A percentile compares a stretch with the other conserved stretches of the same genome.
phyloP scores from a whole-genome alignment of 1,140 invertebrate species.

The Hylyphantes graminicola region DNA sequence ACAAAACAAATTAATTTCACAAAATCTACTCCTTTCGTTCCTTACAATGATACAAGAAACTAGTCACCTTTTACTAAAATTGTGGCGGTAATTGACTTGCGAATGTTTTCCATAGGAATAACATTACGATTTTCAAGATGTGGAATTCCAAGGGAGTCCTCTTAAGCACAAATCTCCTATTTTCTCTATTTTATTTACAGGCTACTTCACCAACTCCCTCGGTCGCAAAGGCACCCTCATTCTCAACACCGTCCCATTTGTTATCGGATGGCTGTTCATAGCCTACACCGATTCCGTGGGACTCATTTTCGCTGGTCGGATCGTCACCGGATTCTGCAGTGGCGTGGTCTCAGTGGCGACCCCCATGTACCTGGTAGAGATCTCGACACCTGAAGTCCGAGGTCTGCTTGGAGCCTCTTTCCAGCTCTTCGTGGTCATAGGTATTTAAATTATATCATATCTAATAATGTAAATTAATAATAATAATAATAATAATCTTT shows the following conservation, averaged over 20 bases:
- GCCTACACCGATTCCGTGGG: slow-evolving; percentile 73
- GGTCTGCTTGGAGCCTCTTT: slow-evolving; percentile 84
- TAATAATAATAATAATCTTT: too few species aligned
- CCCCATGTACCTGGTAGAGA: slow-evolving; percentile 89
- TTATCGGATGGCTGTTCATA: slow-evolving; percentile 80
- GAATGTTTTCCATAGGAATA: too few species aligned
- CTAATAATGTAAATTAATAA: too few species aligned
- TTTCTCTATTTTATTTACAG: slow-evolving; percentile 35
- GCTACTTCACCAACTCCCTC: slow-evolving; percentile 78
- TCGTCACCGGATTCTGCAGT: slow-evolving; percentile 75
- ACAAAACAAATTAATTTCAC: too few species aligned
- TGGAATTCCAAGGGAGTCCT: too few species aligned
- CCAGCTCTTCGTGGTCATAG: slow-evolving; percentile 81
- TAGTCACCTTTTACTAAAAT: too few species aligned
- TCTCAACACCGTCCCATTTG: slow-evolving; percentile 77
- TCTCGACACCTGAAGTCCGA: slow-evolving; percentile 84
- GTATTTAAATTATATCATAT: slow-evolving; percentile 72
- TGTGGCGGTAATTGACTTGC: too few species aligned
- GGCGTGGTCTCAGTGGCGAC: slow-evolving; percentile 74
- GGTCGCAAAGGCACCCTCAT: slow-evolving; percentile 82
- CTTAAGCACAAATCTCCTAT: too few species aligned
- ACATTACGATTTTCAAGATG: too few species aligned
- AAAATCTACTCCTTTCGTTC: too few species aligned
- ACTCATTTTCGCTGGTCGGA: slow-evolving; percentile 74
- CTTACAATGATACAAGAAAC: too few species aligned